Percentiles rank a stretch among this genome's conserved stretches.
Evolutionary conservation across 2,113 vertebrate species (phyloP).

Genomic region (Procavia capensis): DNA sequence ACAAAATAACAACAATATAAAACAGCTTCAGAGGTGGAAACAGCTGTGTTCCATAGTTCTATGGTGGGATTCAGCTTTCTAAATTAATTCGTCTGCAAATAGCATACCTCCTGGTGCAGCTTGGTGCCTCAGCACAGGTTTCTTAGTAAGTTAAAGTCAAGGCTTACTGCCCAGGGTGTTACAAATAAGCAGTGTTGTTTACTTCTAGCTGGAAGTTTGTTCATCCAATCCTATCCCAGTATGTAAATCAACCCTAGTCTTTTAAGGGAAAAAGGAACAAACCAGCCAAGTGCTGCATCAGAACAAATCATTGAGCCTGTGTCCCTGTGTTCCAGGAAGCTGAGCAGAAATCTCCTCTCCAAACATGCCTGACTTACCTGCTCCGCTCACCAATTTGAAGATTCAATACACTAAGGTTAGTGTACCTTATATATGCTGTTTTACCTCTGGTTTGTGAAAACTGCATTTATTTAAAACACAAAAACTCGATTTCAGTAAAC

Average conservation of each 20-base stretch:
- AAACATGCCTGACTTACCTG: conserved; percentile 83
- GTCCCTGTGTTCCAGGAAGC: conserved; percentile 87
- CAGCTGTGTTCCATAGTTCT: conserved; percentile 65
- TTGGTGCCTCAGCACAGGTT: conserved; percentile 50
- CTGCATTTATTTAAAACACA: conserved; percentile 37
- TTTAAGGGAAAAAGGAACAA: conserved; percentile 87
- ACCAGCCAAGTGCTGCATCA: conserved; percentile 85
- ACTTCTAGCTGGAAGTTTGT: conserved; percentile 81
- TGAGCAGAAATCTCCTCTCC: conserved; percentile 80
- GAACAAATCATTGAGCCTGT: conserved; percentile 81
- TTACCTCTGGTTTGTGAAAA: conserved; percentile 57
- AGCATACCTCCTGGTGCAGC: conserved; percentile 63
- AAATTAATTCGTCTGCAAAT: conserved; percentile 82
- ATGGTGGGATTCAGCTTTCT: conserved; percentile 72
- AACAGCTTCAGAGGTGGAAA: conserved; percentile 60
- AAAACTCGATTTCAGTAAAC: conserved; percentile 50
- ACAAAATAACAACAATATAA: not conserved
- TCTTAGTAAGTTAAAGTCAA: conserved; percentile 76
- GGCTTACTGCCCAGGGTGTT: conserved; percentile 82
- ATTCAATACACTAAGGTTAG: conserved; percentile 93
- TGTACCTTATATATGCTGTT: conserved; percentile 56
- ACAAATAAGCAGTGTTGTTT: conserved; percentile 82
- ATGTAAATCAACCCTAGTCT: conserved; percentile 88
- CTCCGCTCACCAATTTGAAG: conserved; percentile 88
- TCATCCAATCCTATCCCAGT: conserved; percentile 87